Conservation (phyloP, 92 coral and sea anemone species). For the Paramuricea clavata region DNA sequence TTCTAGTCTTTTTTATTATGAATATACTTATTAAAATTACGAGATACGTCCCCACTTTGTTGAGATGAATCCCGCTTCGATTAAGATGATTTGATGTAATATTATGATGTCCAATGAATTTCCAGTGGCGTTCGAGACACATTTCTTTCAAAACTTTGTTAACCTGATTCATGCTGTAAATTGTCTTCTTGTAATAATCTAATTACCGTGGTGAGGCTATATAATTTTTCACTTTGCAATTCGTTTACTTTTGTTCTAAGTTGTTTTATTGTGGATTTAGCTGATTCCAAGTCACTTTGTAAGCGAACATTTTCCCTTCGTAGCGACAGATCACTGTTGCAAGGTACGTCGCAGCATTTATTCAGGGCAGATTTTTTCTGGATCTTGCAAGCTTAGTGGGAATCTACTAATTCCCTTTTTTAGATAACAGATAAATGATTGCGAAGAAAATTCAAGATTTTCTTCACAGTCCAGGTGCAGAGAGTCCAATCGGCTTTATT, state of each 20-base stretch:
- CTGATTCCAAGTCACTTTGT: constrained; percentile 12
- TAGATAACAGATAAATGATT: too few species aligned
- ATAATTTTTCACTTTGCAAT: constrained; percentile 17
- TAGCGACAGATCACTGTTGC: background rate
- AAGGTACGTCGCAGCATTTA: too few species aligned
- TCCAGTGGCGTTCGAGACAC: background rate
- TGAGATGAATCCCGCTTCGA: constrained; percentile 55
- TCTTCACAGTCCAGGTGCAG: too few species aligned
- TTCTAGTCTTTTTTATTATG: background rate
- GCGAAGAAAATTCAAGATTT: too few species aligned
- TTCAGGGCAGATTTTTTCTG: too few species aligned
- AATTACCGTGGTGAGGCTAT: constrained; percentile 16
- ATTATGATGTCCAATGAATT: constrained; percentile 1
- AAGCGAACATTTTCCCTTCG: constrained; percentile 21
- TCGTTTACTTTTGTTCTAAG: background rate
- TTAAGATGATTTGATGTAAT: constrained; percentile 42
- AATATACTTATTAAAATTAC: constrained; percentile 1
- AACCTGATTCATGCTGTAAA: background rate
- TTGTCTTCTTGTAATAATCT: constrained; percentile 25
- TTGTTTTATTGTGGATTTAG: constrained; percentile 1
- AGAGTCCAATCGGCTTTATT: too few species aligned
- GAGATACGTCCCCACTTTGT: constrained; percentile 58
- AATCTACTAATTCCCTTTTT: too few species aligned
- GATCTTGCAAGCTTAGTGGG: too few species aligned
- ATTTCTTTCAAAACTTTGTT: background rate